A percentile compares a stretch with the other conserved stretches of the same genome.
phyloP scores from a whole-genome alignment of 2,888 invertebrate genomes.

The Elgonia sp. region DNA sequence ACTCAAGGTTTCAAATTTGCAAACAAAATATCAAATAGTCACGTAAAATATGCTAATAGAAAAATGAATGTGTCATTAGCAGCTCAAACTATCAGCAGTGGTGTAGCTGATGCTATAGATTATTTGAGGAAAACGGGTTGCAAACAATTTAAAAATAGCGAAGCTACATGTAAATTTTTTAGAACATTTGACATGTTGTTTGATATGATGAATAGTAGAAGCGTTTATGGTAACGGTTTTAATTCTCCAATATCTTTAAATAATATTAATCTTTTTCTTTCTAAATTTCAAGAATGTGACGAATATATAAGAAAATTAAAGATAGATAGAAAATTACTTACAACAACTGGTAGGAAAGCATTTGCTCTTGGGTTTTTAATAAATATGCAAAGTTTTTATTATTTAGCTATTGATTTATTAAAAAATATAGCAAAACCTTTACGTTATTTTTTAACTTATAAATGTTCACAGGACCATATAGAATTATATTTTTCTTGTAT shows the following conservation, averaged over 20 bases:
- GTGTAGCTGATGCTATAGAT: constrained; percentile 78
- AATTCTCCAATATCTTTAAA: constrained; percentile 69
- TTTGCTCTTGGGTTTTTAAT: constrained; percentile 52
- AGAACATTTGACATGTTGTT: constrained; percentile 72
- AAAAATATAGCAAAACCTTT: constrained; percentile 14
- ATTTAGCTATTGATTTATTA: constrained; percentile 32
- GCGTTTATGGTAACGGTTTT: constrained; percentile 75
- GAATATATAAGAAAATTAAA: constrained; percentile 13
- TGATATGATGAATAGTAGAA: constrained; percentile 76
- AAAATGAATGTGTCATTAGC: constrained; percentile 74
- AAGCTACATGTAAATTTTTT: constrained; percentile 76
- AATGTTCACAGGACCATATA: constrained; percentile 24
- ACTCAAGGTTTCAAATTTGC: constrained; percentile 60
- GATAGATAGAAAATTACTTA: neutral
- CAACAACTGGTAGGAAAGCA: neutral
- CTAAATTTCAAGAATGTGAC: constrained; percentile 4
- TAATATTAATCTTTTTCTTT: neutral
- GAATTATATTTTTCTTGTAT: constrained; percentile 37
- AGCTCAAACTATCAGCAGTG: constrained; percentile 76
- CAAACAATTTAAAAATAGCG: constrained; percentile 69
- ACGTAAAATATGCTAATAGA: constrained; percentile 63
- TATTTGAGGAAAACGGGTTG: constrained; percentile 43
- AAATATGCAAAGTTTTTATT: constrained; percentile 11
- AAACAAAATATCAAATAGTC: constrained; percentile 57
- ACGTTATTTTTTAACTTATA: constrained; percentile 60